These are phyloP conservation scores for Phycodurus eques DNA, from an alignment of 2,113 vertebrate genomes.

Conservation along the genomic window DNA sequence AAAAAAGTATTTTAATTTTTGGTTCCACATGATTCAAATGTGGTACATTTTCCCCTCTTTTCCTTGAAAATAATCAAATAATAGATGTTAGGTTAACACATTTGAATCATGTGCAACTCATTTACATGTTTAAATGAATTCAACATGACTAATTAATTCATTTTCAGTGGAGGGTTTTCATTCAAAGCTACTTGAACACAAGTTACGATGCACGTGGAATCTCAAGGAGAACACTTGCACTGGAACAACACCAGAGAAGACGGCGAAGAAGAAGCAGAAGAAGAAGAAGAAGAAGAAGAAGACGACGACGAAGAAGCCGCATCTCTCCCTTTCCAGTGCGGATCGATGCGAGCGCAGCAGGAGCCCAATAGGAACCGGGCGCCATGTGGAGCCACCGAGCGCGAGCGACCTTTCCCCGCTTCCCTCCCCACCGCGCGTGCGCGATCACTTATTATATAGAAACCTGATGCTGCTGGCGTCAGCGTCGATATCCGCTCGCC, in stretches of 20 bases:
- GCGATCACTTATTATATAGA: slow-evolving; percentile 9
- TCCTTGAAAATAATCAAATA: too few species aligned
- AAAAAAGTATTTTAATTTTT: too few species aligned
- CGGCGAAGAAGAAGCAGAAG: slow-evolving; percentile 1
- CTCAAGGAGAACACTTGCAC: background rate
- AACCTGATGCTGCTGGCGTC: background rate
- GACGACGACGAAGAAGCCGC: background rate
- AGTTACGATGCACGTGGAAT: background rate
- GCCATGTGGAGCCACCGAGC: slow-evolving; percentile 74
- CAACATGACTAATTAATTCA: too few species aligned
- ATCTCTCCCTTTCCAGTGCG: slow-evolving; percentile 64
- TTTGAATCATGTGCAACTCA: too few species aligned
- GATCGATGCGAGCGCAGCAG: slow-evolving; percentile 89
- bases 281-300: background rate
- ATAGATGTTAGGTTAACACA: too few species aligned
- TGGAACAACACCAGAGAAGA: background rate
- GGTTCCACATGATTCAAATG: too few species aligned
- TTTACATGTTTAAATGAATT: too few species aligned
- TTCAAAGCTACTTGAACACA: background rate
- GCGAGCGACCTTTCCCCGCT: slow-evolving; percentile 85
- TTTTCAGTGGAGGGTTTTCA: background rate
- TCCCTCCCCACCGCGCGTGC: slow-evolving; percentile 26
- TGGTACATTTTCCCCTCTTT: too few species aligned
- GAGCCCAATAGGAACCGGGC: slow-evolving; percentile 79
- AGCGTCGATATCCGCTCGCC: background rate